phyloP scores from a whole-genome alignment of 2,888 invertebrate genomes.

The Pyrgus malvae region DNA sequence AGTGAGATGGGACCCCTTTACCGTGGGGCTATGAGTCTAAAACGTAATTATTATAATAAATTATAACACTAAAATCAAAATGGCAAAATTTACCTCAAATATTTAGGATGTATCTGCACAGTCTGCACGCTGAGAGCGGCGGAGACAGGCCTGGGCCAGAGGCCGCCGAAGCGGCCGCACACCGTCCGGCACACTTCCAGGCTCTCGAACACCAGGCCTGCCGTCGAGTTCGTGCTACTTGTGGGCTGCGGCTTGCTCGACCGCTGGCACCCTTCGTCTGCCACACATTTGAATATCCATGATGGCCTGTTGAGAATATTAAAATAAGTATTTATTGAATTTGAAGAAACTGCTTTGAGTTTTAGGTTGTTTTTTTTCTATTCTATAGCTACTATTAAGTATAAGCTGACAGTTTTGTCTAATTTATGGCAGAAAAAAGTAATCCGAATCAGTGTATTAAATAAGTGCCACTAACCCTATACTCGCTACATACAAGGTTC shows the following conservation, averaged over 20 bases:
- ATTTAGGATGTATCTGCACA: constrained; percentile 81
- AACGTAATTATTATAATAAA: no score
- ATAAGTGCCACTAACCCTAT: no score
- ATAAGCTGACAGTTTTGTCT: no score
- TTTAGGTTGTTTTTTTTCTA: background rate
- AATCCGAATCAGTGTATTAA: no score
- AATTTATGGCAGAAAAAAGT: no score
- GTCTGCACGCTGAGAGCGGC: constrained; percentile 66
- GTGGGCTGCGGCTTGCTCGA: constrained; percentile 54
- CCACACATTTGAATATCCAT: constrained; percentile 67
- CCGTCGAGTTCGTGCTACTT: constrained; percentile 45
- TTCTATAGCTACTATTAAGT: no score
- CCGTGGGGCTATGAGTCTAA: no score
- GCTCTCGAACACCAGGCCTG: constrained; percentile 55
- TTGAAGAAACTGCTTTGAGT: background rate
- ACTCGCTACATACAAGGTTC: no score
- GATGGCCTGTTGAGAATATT: constrained; percentile 51
- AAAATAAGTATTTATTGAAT: no score
- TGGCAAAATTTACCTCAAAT: constrained; percentile 56
- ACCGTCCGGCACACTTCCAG: constrained; percentile 85
- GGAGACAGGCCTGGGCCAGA: constrained; percentile 87
- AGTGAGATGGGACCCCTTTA: no score
- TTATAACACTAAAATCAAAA: no score
- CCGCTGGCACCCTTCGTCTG: constrained; percentile 62
- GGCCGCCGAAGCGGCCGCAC: constrained; percentile 85